phyloP scores from a whole-genome alignment of 2,888 invertebrate genomes.

The Hipparchia semele region DNA sequence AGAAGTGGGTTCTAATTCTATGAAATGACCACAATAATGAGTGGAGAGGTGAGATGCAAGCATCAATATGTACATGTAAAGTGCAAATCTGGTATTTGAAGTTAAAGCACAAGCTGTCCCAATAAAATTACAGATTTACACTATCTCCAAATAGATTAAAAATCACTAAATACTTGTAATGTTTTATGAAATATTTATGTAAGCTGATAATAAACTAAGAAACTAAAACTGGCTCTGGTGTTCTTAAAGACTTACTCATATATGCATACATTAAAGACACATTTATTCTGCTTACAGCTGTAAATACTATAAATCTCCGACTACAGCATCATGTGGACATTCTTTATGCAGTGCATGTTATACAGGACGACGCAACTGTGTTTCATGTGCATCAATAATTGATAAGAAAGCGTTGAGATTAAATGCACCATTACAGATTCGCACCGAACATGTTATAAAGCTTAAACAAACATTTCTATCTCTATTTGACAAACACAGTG shows the following conservation, averaged over 20 bases:
- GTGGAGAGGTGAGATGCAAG: too few relatives aligned
- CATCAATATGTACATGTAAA: too few relatives aligned
- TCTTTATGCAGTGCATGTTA: slow-evolving; percentile 69
- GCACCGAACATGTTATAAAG: slow-evolving; percentile 56
- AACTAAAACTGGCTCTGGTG: background rate
- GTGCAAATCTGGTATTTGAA: too few relatives aligned
- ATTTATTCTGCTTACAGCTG: slow-evolving; percentile 55
- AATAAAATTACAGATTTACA: too few relatives aligned
- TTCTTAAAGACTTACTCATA: background rate
- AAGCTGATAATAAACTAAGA: too few relatives aligned
- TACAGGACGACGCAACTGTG: slow-evolving; percentile 58
- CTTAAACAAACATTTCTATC: slow-evolving; percentile 61
- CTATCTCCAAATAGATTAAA: too few relatives aligned
- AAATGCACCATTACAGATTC: slow-evolving; percentile 57
- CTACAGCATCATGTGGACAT: slow-evolving; percentile 68
- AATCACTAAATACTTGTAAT: too few relatives aligned
- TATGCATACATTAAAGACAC: background rate
- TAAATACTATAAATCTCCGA: slow-evolving; percentile 63
- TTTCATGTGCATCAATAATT: slow-evolving; percentile 54
- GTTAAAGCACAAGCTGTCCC: too few relatives aligned
- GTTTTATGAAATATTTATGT: too few relatives aligned
- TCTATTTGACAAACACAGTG: slow-evolving; percentile 64
- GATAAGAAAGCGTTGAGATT: slow-evolving; percentile 55
- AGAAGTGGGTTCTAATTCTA: too few relatives aligned
- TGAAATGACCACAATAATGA: too few relatives aligned